phyloP scores from a whole-genome alignment of 1,140 invertebrate species.

The Phymorhynchus buccinoides region DNA sequence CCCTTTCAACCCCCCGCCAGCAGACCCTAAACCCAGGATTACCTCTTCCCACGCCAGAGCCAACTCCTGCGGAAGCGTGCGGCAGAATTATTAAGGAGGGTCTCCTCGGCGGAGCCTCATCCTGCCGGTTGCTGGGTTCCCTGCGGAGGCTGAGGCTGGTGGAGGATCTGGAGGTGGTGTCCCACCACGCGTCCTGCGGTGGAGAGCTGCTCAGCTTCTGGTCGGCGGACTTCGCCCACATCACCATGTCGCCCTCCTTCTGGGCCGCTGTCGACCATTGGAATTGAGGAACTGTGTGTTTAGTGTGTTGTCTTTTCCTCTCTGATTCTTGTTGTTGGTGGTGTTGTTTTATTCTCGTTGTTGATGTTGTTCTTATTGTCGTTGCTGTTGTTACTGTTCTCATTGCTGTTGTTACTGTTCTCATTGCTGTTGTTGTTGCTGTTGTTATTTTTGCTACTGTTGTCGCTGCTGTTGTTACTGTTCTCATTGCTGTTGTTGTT shows the following conservation, averaged over 20 bases:
- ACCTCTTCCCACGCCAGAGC: neutral
- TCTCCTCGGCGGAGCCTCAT: too few relatives aligned
- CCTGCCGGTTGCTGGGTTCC: neutral
- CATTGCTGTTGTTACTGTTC: too few relatives aligned
- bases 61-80: too few relatives aligned
- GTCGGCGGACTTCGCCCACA: neutral
- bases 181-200: neutral
- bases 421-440: too few relatives aligned
- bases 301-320: neutral
- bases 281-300: neutral
- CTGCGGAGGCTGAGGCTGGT: neutral
- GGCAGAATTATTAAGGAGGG: too few relatives aligned
- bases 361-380: neutral
- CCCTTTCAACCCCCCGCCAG: neutral
- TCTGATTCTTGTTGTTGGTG: neutral
- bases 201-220: neutral
- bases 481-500: too few relatives aligned
- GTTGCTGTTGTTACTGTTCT: neutral
- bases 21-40: neutral
- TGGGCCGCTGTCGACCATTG: constrained; percentile 1
- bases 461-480: too few relatives aligned
- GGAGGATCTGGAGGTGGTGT: neutral
- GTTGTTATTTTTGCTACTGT: too few relatives aligned
- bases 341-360: neutral
- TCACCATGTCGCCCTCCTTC: neutral